A percentile compares a stretch with the other conserved stretches of the same genome.
These are phyloP conservation scores for Platycnemis pennipes DNA, from an alignment of 2,888 invertebrate species.

Conservation along the genomic window DNA sequence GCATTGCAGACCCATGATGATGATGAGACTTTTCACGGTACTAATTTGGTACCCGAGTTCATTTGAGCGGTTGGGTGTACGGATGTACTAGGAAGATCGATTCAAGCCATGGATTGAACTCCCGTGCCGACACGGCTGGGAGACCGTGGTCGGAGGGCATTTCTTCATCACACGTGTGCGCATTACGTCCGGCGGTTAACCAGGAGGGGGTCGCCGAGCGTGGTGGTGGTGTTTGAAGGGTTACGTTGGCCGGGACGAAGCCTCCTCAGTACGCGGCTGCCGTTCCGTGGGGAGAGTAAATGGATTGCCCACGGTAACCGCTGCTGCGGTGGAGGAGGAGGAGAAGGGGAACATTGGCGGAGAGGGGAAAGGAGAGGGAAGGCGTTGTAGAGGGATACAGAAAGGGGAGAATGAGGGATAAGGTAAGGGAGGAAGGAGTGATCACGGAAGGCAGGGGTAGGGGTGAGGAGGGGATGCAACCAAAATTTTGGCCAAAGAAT, in stretches of 20 bases:
- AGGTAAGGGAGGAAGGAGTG: not conserved
- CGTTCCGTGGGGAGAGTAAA: not conserved
- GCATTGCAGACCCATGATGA: no score
- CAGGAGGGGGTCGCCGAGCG: not conserved
- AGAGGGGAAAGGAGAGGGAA: no score
- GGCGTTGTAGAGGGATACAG: no score
- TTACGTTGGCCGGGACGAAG: not conserved
- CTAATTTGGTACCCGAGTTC: no score
- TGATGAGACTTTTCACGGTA: no score
- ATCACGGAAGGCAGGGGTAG: not conserved
- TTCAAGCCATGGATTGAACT: no score
- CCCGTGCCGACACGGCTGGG: no score
- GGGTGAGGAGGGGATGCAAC: not conserved
- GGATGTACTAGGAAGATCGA: no score
- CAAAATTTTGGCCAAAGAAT: not conserved
- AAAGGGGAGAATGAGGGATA: not conserved
- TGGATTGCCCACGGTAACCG: not conserved
- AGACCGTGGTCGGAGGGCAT: no score
- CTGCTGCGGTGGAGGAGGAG: not conserved
- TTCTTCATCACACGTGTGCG: not conserved
- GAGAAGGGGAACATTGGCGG: not conserved
- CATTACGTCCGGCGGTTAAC: not conserved
- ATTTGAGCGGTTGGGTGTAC: no score
- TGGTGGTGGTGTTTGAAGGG: not conserved
- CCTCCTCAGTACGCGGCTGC: not conserved